These are phyloP conservation scores for Labia minor DNA, from an alignment of 2,888 invertebrate species.

Conservation along the genomic window DNA sequence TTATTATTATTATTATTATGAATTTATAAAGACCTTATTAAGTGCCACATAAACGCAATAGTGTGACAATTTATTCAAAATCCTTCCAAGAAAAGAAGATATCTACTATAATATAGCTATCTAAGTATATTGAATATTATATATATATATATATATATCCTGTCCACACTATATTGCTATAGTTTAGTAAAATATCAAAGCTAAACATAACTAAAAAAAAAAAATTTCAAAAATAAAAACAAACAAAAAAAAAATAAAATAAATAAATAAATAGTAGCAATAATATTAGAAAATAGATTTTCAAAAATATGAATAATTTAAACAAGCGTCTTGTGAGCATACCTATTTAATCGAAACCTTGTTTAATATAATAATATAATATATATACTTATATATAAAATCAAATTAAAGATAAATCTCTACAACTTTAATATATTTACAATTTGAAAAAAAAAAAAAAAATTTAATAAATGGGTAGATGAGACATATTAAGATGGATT, in stretches of 20 bases:
- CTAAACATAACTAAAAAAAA: neutral
- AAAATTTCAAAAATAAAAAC: neutral
- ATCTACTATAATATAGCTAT: too few relatives aligned
- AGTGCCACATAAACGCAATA: constrained; percentile 7
- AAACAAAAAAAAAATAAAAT: neutral
- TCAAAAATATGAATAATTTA: neutral
- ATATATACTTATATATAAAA: too few relatives aligned
- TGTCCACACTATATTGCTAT: constrained; percentile 4
- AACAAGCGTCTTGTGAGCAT: too few relatives aligned
- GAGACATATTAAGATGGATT: too few relatives aligned
- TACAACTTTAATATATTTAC: too few relatives aligned
- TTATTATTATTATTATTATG: neutral
- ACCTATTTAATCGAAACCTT: too few relatives aligned
- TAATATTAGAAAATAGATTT: neutral
- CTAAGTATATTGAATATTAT: too few relatives aligned
- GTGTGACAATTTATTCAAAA: neutral
- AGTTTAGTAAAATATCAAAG: neutral
- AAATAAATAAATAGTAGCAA: neutral
- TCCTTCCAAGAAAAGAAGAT: neutral
- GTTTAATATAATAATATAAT: too few relatives aligned
- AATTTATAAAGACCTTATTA: neutral
- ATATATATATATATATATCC: neutral
- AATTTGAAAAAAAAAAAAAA: too few relatives aligned
- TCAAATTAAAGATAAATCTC: too few relatives aligned
- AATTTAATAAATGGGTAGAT: too few relatives aligned